Evolutionary conservation across 2,888 invertebrate species (phyloP), one percentile per base, ranked within the genome.

Genomic region (Piscicola geometra): DNA sequence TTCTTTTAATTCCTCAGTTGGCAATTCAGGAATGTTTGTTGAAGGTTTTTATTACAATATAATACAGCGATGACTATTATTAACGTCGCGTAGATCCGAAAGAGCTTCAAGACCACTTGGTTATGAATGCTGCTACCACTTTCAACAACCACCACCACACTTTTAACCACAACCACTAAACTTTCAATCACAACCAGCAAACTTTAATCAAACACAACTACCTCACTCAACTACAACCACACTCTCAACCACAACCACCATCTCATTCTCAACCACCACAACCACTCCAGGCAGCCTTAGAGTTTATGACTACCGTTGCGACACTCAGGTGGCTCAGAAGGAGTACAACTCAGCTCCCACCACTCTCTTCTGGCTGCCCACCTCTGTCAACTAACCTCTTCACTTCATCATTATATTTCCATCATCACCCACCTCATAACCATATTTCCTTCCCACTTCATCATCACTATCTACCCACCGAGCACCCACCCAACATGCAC

Each of bases 301-400:
- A 52, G 41, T 77, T 25, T 70, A 77, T 33, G 77, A 77, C 71
- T 60, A 52, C 50, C 9, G 60, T 35, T 32, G n/a, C 18, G 69
- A 25, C 32, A 50, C 5, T 28, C 70, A 60, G 32, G 1, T 77
- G 2, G 47, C 56, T 41, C 12, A 33, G 25, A 30, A 25, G n/a
- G 56, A 60, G 36, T 77, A 68, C 71, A 75, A 75, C 72, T 47
- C 74, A n/a, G 36, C 77, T 2, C 75, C 64, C 33, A 75, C 75
- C 15, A 25, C 68, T 41, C 5, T 77, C 30, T 30, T 75, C 18
- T 77, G 77, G 77, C 70, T 77, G 32, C 77, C 77, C 30, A 25
- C 36, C n/a, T 36, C 67, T 5, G 77, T 76, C 30, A 36, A 36
- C n/a, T 28, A 18, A 52, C n/a, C 25, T 56, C 47, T 9, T 30